These are phyloP conservation scores for Notarius quadriscutis DNA, from an alignment of 2,113 vertebrate species.

Conservation along the genomic window DNA sequence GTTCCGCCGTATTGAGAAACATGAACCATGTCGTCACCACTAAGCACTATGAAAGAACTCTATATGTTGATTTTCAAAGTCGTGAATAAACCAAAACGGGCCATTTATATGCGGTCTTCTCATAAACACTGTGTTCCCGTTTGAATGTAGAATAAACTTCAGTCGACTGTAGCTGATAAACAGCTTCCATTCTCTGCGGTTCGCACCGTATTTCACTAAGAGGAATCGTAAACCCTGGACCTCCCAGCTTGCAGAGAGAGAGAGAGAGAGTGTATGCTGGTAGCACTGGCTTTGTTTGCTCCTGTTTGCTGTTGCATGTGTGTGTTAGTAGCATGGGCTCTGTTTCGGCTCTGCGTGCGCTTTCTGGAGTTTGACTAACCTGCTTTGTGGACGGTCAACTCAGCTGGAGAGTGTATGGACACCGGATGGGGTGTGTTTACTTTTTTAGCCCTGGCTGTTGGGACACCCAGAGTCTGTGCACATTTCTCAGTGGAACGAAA, in stretches of 20 bases:
- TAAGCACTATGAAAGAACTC: neutral
- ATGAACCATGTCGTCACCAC: neutral
- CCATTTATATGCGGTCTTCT: neutral
- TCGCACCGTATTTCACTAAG: neutral
- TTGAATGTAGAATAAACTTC: conserved; percentile 11
- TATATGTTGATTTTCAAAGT: neutral
- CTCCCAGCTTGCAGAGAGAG: conserved; percentile 30
- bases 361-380: conserved; percentile 31
- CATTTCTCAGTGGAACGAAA: neutral
- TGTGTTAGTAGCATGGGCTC: neutral
- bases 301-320: conserved; percentile 26
- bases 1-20: neutral
- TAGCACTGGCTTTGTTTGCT: conserved; percentile 27
- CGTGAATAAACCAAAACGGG: neutral
- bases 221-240: conserved; percentile 29
- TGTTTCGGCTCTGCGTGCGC: neutral
- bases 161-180: neutral
- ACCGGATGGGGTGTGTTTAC: conserved; percentile 29
- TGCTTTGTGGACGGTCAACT: conserved; percentile 10
- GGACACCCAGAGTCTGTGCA: neutral
- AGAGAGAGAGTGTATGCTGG: conserved; percentile 3
- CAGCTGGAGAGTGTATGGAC: conserved; percentile 21
- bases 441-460: neutral
- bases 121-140: neutral
- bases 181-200: neutral